phyloP scores from a whole-genome alignment of 2,113 vertebrate genomes.

The Xiphophorus maculatus region DNA sequence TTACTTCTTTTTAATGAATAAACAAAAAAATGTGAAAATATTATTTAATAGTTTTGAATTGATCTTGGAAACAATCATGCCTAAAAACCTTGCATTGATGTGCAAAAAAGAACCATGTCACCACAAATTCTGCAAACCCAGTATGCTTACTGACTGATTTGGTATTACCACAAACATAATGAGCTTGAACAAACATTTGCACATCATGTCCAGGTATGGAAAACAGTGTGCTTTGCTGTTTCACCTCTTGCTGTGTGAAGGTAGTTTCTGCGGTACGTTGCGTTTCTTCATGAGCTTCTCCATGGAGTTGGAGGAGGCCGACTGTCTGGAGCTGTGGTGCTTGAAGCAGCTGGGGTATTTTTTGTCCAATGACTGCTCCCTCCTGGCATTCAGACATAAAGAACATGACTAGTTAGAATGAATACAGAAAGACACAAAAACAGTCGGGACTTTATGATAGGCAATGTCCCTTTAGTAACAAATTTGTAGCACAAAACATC shows the following conservation, averaged over 20 bases:
- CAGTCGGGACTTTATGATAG: no score
- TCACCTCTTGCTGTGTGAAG: constrained; percentile 91
- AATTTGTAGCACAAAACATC: no score
- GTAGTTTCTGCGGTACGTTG: constrained; percentile 94
- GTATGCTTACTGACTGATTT: not conserved
- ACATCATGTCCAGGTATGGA: not conserved
- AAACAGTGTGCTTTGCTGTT: not conserved
- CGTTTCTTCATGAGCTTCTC: constrained; percentile 97
- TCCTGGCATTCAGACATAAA: constrained; percentile 76
- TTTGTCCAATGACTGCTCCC: constrained; percentile 94
- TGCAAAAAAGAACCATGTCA: not conserved
- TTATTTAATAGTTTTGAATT: no score
- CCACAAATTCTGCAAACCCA: not conserved
- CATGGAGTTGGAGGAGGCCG: constrained; percentile 90
- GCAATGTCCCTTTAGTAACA: no score
- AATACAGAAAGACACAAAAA: not conserved
- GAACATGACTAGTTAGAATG: constrained; percentile 14
- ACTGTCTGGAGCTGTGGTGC: constrained; percentile 85
- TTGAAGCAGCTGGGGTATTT: constrained; percentile 91
- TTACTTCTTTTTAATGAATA: not conserved
- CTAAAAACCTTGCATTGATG: not conserved
- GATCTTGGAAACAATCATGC: not conserved
- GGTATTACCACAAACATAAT: not conserved
- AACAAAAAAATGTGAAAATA: no score
- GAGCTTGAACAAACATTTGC: not conserved